These are phyloP conservation scores for Antigone vipio DNA, from an alignment of 2,113 vertebrate species.

Conservation along the genomic window DNA sequence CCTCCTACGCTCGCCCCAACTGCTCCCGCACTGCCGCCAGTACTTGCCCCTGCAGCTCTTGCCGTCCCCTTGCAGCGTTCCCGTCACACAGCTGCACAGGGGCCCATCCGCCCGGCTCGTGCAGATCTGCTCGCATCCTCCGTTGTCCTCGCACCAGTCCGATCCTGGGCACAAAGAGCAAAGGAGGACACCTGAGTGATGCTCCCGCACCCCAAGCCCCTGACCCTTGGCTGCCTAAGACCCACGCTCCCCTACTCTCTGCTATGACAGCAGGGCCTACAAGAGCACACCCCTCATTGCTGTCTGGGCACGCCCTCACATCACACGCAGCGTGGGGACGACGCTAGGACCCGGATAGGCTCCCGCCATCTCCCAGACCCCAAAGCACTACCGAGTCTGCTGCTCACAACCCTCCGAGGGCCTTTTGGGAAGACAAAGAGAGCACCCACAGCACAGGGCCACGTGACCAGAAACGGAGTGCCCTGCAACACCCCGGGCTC, in stretches of 20 bases:
- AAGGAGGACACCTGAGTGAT: not conserved
- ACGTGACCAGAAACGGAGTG: fast-evolving
- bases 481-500: fast-evolving
- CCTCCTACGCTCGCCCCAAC: fast-evolving
- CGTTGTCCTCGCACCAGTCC: conserved; percentile 92
- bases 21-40: fast-evolving
- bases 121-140: conserved; percentile 97
- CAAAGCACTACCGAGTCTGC: not conserved
- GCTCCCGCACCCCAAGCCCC: too few relatives aligned
- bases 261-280: too few relatives aligned
- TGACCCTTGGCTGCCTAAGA: fast-evolving
- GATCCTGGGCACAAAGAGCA: conserved; percentile 69
- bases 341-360: not conserved
- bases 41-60: conserved; percentile 87
- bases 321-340: fast-evolving
- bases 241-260: fast-evolving
- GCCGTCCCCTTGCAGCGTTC: conserved; percentile 87
- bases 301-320: fast-evolving
- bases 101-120: conserved; percentile 82
- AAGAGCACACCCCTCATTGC: fast-evolving
- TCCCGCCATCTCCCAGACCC: fast-evolving
- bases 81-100: conserved; percentile 93
- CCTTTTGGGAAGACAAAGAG: not conserved
- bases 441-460: not conserved
- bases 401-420: not conserved